phyloP scores from a whole-genome alignment of 2,797 vertebrate species.

The Eulemur mongoz region DNA sequence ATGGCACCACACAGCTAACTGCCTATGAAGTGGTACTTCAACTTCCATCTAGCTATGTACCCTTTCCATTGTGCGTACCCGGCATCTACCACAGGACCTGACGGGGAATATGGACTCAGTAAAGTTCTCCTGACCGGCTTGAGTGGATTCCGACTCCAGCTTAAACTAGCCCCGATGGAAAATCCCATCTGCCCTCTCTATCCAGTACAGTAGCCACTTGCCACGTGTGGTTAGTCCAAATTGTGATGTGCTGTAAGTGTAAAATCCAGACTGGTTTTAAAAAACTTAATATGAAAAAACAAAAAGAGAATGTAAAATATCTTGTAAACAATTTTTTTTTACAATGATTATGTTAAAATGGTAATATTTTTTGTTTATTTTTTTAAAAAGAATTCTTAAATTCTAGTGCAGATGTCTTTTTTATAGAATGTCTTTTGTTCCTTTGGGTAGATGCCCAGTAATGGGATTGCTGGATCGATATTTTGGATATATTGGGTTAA shows the following conservation, averaged over 20 bases:
- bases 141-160: not conserved
- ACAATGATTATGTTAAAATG: not conserved
- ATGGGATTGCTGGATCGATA: not conserved
- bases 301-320: not conserved
- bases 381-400: too few species aligned
- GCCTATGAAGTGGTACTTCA: accelerated
- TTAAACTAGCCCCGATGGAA: not conserved
- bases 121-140: not conserved
- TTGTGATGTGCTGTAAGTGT: not conserved
- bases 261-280: not conserved
- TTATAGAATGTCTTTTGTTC: too few species aligned
- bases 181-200: not conserved
- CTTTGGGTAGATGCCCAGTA: too few species aligned
- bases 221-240: not conserved
- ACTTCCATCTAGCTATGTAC: not conserved
- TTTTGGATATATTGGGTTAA: not conserved
- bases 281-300: not conserved
- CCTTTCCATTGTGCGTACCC: not conserved
- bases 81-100: not conserved
- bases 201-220: not conserved
- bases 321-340: not conserved
- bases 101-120: not conserved
- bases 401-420: too few species aligned
- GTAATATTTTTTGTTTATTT: not conserved
- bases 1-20: not conserved